Evolutionary conservation across 37 sponge, comb jelly and placozoan species (phyloP), one percentile per base, ranked within the genome.

Genomic region (Halichondria panicea): DNA sequence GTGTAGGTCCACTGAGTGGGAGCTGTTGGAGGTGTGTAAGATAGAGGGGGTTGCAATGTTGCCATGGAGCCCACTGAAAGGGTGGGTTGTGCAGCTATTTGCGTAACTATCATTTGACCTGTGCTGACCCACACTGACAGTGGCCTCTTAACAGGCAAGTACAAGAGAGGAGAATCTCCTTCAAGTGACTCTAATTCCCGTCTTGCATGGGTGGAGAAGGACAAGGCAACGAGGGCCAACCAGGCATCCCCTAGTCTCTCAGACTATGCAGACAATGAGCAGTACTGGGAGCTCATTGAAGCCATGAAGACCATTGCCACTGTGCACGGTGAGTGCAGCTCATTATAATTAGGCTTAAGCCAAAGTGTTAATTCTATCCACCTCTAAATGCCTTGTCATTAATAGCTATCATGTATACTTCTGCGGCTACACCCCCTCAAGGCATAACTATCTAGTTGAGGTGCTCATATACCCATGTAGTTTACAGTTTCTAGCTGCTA

Each of bases 61-160:
- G 42, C 96, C 96, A 55, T 95, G 96, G 96, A 92, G 93, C 70
- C 96, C 96, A 27, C 69, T 95, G 38, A 95, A 95, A 69, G 94
- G 94, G 92, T 91, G 56, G 41, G 58, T 3, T n/a, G 37, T 44
- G 11, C 9, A 63, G 52, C 52, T 48, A 48, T 48, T 48, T 18
- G 7, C 8, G 44, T 8, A 3, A 21, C 69, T 31, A 42, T 8
- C 44, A 3, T 44, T 3, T 4, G 24, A 6, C 22, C 45, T n/a
- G 44, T n/a, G 44, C 3, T 5, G 2, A 6, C 3, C 69, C 22
- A 3, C 22, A 22, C 43, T 31, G 3, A 15, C 46, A 92, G 93
- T 15, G 95, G 95, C 24, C 61, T 84, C 31, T 62, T 94, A 28
- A 94, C 85, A 34, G 95, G 95, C 0, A 94, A 94, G 78, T 88